A percentile compares a stretch with the other conserved stretches of the same genome.
Evolutionary conservation across 2,888 invertebrate species (phyloP).

Genomic region (Acheta domesticus): DNA sequence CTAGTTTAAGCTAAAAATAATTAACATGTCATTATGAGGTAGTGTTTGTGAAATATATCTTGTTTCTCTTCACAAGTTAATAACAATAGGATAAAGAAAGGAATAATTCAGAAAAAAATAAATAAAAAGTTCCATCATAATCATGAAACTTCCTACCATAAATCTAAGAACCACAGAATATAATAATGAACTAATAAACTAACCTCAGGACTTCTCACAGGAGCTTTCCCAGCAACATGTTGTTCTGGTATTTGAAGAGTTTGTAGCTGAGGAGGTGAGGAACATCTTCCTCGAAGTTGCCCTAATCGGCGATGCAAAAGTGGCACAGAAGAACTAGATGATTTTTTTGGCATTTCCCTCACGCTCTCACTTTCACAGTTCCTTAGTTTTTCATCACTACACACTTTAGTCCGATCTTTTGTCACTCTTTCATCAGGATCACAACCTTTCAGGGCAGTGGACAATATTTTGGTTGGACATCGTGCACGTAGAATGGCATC

Average conservation of each 20-base stretch:
- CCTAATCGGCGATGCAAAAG: background rate
- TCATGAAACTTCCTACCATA: too few relatives aligned
- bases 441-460: background rate
- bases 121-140: background rate
- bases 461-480: slow-evolving; percentile 35
- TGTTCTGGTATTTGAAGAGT: background rate
- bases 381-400: background rate
- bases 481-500: slow-evolving; percentile 56
- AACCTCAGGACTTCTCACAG: background rate
- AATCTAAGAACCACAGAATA: background rate
- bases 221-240: background rate
- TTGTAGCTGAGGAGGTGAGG: background rate
- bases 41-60: background rate
- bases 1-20: too few relatives aligned
- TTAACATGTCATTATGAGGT: too few relatives aligned
- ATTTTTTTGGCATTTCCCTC: background rate
- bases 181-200: background rate
- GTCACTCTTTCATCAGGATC: slow-evolving; percentile 18
- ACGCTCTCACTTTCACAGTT: background rate
- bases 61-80: background rate
- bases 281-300: background rate
- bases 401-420: slow-evolving; percentile 18
- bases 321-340: background rate
- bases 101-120: slow-evolving; percentile 11
- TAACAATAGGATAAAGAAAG: background rate